Base-by-base conservation (phyloP, 2,888 invertebrate species). In the Noctua janthina region DNA sequence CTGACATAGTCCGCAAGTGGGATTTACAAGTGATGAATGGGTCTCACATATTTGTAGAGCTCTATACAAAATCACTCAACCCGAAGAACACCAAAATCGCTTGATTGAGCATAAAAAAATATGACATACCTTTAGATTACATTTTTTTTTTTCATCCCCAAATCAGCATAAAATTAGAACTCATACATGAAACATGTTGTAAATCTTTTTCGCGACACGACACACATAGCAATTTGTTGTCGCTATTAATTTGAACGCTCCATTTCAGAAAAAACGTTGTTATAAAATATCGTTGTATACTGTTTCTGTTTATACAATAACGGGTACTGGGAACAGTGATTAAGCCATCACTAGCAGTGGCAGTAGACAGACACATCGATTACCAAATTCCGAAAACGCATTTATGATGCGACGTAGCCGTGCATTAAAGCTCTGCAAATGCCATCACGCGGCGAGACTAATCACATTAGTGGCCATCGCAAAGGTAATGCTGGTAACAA, bases 381-480 rank as follows among this genome's bases (percentile, higher is more conserved):
- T 92, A 92, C 85, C 89, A 89, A 91, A 91, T 91, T 91, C 89
- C 88, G 91, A 90, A 92, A 93, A 92, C 90, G 87, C 91, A 92
- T 92, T 92, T 91, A 92, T 89, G 89, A 88, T 84, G 78, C 76
- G 90, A 91, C 90, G 85, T 88, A 91, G 90, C 88, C 91, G 89
- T 91, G 93, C 93, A 94, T 93, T 93, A 93, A 93, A 95, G 93
- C 94, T 92, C 92, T 87, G 92, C 93, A 93, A 94, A 94, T 93
- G 93, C 92, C 91, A 92, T 91, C 92, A 90, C 91, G 91, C 90
- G 91, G 91, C 93, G 93, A 93, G 94, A 93, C 94, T 96, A 96
- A 96, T 95, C 95, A 95, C 93, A 95, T 96, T 95, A 96, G 94
- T 91, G 89, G 90, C 92, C 91, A 91, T 92, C 93, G 90, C 93